A percentile compares a stretch with the other conserved stretches of the same genome.
Evolutionary conservation across 2,113 vertebrate species (phyloP).

Genomic region (Clarias batrachus): DNA sequence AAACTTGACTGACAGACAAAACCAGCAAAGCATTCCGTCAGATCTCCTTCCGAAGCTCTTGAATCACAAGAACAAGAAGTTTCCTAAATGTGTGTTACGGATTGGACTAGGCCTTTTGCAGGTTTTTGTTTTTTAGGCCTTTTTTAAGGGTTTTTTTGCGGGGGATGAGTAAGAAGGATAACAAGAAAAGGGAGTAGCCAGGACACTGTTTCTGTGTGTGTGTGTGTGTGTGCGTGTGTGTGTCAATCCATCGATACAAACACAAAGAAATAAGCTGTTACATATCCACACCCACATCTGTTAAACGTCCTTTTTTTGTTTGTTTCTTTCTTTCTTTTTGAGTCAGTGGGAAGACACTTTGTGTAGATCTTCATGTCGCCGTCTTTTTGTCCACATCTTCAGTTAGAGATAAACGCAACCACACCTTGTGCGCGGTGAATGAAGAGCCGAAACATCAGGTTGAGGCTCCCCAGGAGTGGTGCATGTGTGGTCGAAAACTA

Average conservation of each 20-base stretch:
- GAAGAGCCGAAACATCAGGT: background rate
- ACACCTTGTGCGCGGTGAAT: slow-evolving; percentile 10
- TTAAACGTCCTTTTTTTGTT: background rate
- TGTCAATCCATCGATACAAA: background rate
- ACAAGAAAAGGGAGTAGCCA: background rate
- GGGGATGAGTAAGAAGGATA: background rate
- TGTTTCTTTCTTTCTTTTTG: background rate
- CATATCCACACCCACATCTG: background rate
- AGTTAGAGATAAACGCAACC: background rate
- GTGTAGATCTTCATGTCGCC: background rate
- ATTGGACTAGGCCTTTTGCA: background rate
- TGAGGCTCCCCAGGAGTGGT: background rate
- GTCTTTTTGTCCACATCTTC: background rate
- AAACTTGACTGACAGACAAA: slow-evolving; percentile 21
- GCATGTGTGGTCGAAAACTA: background rate
- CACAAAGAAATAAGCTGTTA: background rate
- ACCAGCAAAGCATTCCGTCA: slow-evolving; percentile 12
- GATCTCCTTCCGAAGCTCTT: background rate
- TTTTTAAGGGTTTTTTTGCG: background rate
- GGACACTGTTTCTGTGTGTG: background rate
- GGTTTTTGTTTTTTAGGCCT: background rate
- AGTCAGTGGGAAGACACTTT: background rate
- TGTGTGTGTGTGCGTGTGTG: no score
- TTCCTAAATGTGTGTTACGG: background rate
- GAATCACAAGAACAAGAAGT: background rate